Base-by-base conservation (phyloP, 2,888 invertebrate species). In the Drosophila anomelani region DNA sequence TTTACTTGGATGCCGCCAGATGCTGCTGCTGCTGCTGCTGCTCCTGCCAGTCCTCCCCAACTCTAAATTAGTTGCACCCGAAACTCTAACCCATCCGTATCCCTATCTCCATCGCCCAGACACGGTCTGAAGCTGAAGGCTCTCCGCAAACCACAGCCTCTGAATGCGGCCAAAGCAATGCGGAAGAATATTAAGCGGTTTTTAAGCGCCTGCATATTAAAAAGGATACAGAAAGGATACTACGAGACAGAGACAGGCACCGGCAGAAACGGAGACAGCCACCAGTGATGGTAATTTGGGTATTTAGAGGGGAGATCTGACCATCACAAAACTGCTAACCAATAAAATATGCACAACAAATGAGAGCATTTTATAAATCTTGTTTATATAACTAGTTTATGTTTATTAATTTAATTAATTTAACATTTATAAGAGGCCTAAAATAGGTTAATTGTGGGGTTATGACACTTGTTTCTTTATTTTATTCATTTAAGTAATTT, bases 161-260 rank as follows among this genome's bases (percentile, higher is more conserved):
- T 73, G 84, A 84, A 84, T 84, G 88, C 84, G 84, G 88, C 88
- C 88, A 84, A 77, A 84, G 84, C 88, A 84, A 88, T 84, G 84
- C 84, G 84, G 84, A 84, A 84, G 84, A 84, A 84, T 84, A 84
- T 84, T 88, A 84, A 84, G 81, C 88, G 86, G 66, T 72, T 80
- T 88, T 88, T 88, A 88, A 88, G 84, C 81, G 83, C 72, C 75
- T 83, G 72, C 79, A 77, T 70, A 85, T 77, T 74, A 76, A 68
- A 79, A 67, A 56, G 75, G 57, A 73, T 51, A 74, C 64, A 53
- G 61, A 73, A 54, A 53, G 54, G 44, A 77, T 60, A 53, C 51
- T 46, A 4, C 36, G 17, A 49, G 57, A 32, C 57, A 51, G 43
- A 51, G 36, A 36, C 55, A 41, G 43, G 34, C 38, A 36, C 38